Percentiles rank a stretch among this genome's conserved stretches.
These are phyloP conservation scores for Heliothis peltigera DNA, from an alignment of 2,888 invertebrate genomes.

Conservation along the genomic window DNA sequence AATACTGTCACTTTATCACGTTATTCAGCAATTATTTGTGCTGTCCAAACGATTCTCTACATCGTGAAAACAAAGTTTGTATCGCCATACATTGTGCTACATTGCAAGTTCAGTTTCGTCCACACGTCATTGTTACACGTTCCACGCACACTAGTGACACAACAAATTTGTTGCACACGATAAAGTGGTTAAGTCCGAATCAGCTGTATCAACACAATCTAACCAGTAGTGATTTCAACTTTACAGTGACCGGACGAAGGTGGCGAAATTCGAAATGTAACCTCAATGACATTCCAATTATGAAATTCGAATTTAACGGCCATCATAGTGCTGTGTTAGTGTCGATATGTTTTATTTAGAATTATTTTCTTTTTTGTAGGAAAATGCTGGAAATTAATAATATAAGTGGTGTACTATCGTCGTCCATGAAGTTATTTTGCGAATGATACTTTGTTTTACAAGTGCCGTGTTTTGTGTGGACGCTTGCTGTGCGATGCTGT, in stretches of 20 bases:
- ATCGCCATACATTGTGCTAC: constrained; percentile 62
- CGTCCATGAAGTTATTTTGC: constrained; percentile 89
- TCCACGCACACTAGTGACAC: constrained; percentile 71
- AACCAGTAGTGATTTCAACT: constrained; percentile 89
- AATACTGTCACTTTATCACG: background rate
- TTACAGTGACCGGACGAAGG: constrained; percentile 89
- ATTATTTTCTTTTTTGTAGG: constrained; percentile 88
- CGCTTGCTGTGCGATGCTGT: constrained; percentile 83
- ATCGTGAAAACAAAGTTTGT: constrained; percentile 24
- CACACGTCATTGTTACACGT: constrained; percentile 58
- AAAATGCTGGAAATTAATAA: constrained; percentile 89
- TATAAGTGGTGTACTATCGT: constrained; percentile 89
- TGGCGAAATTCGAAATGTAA: constrained; percentile 86
- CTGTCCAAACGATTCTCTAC: constrained; percentile 12
- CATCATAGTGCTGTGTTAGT: constrained; percentile 83
- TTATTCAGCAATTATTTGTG: constrained; percentile 21
- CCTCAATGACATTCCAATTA: constrained; percentile 71
- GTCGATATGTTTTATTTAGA: constrained; percentile 78
- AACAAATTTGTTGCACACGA: constrained; percentile 78
- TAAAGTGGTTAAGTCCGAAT: constrained; percentile 78
- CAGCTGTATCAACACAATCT: constrained; percentile 73
- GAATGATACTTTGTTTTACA: constrained; percentile 88
- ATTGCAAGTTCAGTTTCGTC: constrained; percentile 69
- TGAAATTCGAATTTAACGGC: constrained; percentile 69
- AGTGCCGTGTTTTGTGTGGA: constrained; percentile 87